Conservation (phyloP, 35 echinoderm and acorn worm genomes). For the Ophiothrix spiculata region DNA sequence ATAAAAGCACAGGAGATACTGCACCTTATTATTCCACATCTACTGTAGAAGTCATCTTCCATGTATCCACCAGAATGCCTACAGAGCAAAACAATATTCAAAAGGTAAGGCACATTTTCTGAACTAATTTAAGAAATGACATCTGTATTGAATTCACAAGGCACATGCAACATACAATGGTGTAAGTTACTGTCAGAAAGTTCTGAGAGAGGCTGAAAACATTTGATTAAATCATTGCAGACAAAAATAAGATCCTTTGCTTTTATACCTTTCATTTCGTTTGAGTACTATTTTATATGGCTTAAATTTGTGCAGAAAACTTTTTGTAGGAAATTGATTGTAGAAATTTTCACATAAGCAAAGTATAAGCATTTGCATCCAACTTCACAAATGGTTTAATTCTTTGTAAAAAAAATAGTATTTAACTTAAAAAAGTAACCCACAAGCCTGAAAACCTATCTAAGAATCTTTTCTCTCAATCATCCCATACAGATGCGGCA, state of each 20-base stretch:
- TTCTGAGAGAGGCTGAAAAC: no score
- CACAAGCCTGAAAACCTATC: not conserved
- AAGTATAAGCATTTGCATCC: no score
- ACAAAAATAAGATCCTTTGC: no score
- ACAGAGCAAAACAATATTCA: constrained; percentile 75
- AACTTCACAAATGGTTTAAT: no score
- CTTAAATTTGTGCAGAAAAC: not conserved
- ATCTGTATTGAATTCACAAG: no score
- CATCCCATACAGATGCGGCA: constrained; percentile 73
- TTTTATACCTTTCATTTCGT: no score
- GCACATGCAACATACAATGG: not conserved
- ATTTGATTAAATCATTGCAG: not conserved
- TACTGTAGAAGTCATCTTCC: constrained; percentile 89
- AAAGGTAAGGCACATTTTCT: constrained; percentile 47
- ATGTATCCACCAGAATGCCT: constrained; percentile 98
- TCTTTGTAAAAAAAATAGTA: no score
- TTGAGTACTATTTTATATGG: no score
- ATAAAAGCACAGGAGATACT: constrained; percentile 88
- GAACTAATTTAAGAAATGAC: no score
- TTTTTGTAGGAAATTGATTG: not conserved
- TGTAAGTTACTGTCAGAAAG: not conserved
- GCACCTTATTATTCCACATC: constrained; percentile 95
- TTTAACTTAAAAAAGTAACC: not conserved
- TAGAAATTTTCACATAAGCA: not conserved
- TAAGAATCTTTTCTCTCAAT: not conserved